Conservation (phyloP, 2,797 vertebrate genomes). For the Ctenosaura bakeri region DNA sequence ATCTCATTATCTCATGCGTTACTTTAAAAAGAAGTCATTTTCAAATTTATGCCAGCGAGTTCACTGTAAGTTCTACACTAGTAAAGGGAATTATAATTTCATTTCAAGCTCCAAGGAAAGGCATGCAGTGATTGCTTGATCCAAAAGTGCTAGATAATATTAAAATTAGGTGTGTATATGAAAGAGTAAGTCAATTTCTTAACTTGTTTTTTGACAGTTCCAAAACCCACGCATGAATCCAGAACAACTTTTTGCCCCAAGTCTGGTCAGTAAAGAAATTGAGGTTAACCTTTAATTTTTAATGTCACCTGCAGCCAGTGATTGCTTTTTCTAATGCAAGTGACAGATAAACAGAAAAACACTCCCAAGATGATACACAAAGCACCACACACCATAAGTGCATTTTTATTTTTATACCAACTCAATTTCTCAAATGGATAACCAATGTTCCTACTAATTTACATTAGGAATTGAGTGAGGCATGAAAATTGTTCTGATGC, state of each 20-base stretch:
- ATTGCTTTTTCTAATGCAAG: slow-evolving; percentile 86
- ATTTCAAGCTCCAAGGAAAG: slow-evolving; percentile 47
- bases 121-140: slow-evolving; percentile 20
- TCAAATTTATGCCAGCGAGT: slow-evolving; percentile 40
- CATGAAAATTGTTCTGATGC: slow-evolving; percentile 88
- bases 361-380: slow-evolving; percentile 85
- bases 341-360: slow-evolving; percentile 86
- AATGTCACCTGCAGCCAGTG: slow-evolving; percentile 87
- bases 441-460: slow-evolving; percentile 91
- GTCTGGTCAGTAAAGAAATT: slow-evolving; percentile 87
- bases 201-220: slow-evolving; percentile 67
- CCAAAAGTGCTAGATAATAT: slow-evolving; percentile 30
- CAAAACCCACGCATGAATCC: slow-evolving; percentile 74
- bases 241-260: slow-evolving; percentile 77
- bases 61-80: slow-evolving; percentile 40
- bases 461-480: slow-evolving; percentile 88
- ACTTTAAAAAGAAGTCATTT: slow-evolving; percentile 7
- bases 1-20: not conserved
- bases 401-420: slow-evolving; percentile 89
- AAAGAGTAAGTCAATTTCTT: slow-evolving; percentile 52
- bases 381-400: slow-evolving; percentile 85
- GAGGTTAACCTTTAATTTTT: slow-evolving; percentile 89
- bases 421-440: slow-evolving; percentile 92
- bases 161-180: slow-evolving; percentile 32
- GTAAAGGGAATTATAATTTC: slow-evolving; percentile 15